These are phyloP conservation scores for Leptogaster cylindrica DNA, from an alignment of 2,888 invertebrate species.

Conservation along the genomic window DNA sequence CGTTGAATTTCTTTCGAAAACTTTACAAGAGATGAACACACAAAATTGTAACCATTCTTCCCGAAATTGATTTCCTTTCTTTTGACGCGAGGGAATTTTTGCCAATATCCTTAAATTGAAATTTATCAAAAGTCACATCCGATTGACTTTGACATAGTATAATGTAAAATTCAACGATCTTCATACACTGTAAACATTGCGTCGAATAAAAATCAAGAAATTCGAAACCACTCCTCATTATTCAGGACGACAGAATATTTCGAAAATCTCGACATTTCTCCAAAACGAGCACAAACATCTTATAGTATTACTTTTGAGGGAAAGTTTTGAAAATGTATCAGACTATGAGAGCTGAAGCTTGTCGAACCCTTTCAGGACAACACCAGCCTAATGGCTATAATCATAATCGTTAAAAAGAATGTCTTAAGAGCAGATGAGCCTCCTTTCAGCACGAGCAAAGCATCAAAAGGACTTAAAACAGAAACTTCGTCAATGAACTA, in stretches of 20 bases:
- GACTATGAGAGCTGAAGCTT: not conserved
- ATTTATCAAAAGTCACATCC: not conserved
- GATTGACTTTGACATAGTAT: too few relatives aligned
- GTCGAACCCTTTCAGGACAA: conserved; percentile 2
- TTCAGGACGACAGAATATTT: too few relatives aligned
- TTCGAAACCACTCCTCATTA: too few relatives aligned
- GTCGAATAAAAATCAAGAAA: too few relatives aligned
- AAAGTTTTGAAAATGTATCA: conserved; percentile 14
- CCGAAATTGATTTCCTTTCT: not conserved
- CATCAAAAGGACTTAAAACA: conserved; percentile 28
- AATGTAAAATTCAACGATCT: too few relatives aligned
- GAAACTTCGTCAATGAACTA: conserved; percentile 45
- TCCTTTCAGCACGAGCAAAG: not conserved
- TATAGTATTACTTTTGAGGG: too few relatives aligned
- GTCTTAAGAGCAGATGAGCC: conserved; percentile 42
- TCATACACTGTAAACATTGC: too few relatives aligned
- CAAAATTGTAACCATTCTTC: too few relatives aligned
- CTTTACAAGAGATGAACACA: too few relatives aligned
- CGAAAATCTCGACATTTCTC: too few relatives aligned
- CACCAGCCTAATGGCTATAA: conserved; percentile 46
- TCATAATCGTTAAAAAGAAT: conserved; percentile 47
- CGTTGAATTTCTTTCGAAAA: too few relatives aligned
- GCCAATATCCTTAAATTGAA: not conserved
- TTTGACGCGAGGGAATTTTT: not conserved
- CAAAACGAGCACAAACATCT: too few relatives aligned